Percentiles rank a stretch among this genome's conserved stretches.
Conservation (phyloP, 1,140 invertebrate species). For the Halesus radiatus region DNA sequence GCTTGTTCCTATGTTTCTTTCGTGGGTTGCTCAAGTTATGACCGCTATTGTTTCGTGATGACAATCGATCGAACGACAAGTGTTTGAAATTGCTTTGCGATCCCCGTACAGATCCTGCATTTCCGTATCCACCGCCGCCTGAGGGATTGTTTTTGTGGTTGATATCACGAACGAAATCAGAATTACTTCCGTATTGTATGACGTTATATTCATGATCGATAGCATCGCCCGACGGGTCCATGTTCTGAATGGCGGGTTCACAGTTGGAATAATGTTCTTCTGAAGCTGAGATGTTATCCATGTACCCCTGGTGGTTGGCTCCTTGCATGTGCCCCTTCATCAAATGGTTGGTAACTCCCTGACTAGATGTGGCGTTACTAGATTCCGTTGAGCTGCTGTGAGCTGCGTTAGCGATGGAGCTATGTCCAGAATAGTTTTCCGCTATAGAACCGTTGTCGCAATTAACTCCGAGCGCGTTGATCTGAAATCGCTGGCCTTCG, state of each 20-base stretch:
- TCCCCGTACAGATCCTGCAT: conserved; percentile 65
- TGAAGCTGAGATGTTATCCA: conserved; percentile 63
- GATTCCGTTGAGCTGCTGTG: conserved; percentile 70
- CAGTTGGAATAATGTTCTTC: conserved; percentile 71
- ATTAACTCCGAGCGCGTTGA: conserved; percentile 64
- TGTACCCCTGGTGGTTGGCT: conserved; percentile 64
- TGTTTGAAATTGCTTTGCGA: conserved; percentile 69
- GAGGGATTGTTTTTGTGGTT: conserved; percentile 65
- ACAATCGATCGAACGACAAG: conserved; percentile 68
- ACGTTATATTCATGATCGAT: conserved; percentile 70
- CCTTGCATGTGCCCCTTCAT: conserved; percentile 65
- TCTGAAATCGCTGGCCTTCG: conserved; percentile 66
- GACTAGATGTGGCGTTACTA: conserved; percentile 68
- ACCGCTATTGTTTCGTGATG: conserved; percentile 64
- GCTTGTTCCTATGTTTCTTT: conserved; percentile 68
- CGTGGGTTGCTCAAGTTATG: conserved; percentile 64
- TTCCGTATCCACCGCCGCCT: conserved; percentile 41
- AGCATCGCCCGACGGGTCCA: conserved; percentile 64
- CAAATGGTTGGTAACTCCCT: conserved; percentile 68
- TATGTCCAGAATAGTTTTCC: conserved; percentile 69
- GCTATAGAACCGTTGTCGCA: conserved; percentile 72
- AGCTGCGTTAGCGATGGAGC: conserved; percentile 69
- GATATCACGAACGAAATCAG: conserved; percentile 67
- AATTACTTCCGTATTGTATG: conserved; percentile 69
- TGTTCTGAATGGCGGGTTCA: conserved; percentile 67